Conservation (phyloP, 2,797 vertebrate species). For the Manis javanica region DNA sequence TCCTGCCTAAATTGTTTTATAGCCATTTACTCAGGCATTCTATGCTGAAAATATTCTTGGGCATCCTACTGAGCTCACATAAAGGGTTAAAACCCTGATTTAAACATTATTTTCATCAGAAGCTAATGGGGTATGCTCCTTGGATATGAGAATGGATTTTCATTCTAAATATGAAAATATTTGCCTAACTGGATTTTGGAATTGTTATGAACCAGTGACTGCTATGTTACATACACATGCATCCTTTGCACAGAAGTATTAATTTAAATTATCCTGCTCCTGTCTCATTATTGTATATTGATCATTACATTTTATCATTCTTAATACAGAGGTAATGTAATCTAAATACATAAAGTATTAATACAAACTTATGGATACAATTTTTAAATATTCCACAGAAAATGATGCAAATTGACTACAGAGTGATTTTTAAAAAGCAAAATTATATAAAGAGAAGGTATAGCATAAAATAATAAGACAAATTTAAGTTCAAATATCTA, state of each 20-base stretch:
- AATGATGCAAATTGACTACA: not conserved
- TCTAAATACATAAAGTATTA: not conserved
- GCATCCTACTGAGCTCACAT: not conserved
- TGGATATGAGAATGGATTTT: not conserved
- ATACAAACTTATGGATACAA: not conserved
- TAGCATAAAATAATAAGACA: slow-evolving; percentile 18
- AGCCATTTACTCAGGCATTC: not conserved
- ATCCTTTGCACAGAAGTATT: too few relatives aligned
- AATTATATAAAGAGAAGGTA: not conserved
- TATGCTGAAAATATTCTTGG: not conserved
- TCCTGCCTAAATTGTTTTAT: not conserved
- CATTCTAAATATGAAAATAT: too few relatives aligned
- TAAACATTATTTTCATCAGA: not conserved
- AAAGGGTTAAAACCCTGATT: not conserved
- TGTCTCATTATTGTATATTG: too few relatives aligned
- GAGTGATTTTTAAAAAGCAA: not conserved
- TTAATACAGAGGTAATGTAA: not conserved
- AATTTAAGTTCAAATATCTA: not conserved
- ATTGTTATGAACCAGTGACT: too few relatives aligned
- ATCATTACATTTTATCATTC: not conserved
- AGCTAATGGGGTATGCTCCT: not conserved
- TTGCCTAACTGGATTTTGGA: too few relatives aligned
- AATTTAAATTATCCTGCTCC: too few relatives aligned
- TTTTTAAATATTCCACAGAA: not conserved
- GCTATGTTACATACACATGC: too few relatives aligned